phyloP scores from a whole-genome alignment of 2,888 invertebrate genomes.

The Apamea sordens region DNA sequence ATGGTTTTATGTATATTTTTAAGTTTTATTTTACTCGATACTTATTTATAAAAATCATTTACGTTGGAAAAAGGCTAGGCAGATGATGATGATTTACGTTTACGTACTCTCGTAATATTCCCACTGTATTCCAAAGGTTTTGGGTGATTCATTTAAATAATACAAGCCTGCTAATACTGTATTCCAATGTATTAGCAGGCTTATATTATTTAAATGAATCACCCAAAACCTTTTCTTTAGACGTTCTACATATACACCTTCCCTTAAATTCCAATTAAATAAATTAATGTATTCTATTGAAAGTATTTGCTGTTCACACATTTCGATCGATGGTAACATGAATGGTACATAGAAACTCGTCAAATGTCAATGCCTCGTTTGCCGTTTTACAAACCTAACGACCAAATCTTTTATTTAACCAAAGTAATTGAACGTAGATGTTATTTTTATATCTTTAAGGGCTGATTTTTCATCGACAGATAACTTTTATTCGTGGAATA shows the following conservation, averaged over 20 bases:
- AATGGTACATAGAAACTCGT: not conserved
- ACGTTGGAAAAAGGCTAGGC: no score
- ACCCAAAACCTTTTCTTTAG: constrained; percentile 16
- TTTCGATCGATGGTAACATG: constrained; percentile 3
- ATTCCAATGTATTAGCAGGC: not conserved
- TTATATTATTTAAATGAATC: constrained; percentile 8
- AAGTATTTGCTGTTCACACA: constrained; percentile 19
- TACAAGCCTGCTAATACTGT: no score
- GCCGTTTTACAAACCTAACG: constrained; percentile 1
- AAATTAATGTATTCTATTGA: constrained; percentile 32
- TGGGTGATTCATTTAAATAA: no score
- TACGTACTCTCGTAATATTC: not conserved
- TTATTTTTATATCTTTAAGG: not conserved
- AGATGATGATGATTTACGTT: no score
- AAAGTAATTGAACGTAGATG: not conserved
- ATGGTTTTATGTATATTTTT: not conserved
- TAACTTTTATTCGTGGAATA: no score
- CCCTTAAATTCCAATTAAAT: constrained; percentile 24
- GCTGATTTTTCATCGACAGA: no score
- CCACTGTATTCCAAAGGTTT: not conserved
- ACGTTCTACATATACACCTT: not conserved
- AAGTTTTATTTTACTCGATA: not conserved
- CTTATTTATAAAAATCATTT: not conserved
- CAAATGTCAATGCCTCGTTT: constrained; percentile 14
- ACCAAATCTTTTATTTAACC: not conserved